Base-by-base conservation (phyloP, 2,113 vertebrate genomes). In the Pimephales promelas region DNA sequence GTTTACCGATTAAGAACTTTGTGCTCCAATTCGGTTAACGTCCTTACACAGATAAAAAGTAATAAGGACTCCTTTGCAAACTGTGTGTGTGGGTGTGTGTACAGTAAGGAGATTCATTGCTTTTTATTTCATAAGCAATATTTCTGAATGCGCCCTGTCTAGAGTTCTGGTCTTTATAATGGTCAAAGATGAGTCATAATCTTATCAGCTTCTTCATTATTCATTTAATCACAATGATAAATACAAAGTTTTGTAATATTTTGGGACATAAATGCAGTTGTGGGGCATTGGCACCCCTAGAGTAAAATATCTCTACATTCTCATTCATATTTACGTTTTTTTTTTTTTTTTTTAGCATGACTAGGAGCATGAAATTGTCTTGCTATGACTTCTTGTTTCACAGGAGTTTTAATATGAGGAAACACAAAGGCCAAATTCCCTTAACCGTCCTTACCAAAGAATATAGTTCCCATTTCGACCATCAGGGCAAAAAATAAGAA, bases 1-100 rank as follows among this genome's bases (percentile, higher is more conserved):
- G 45, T 70, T 81, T 78, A 71, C 78, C 77, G 59, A 56, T 43
- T 68, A 86, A 83, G 74, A 68, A 75, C 70, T 77, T 80, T 70
- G 62, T 43, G 28, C 8, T 40, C 82, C 34, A 61, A 28, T 84
- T 68, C 72, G 36, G 56, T 57, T 86, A 76, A 71, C 14, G 22
- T 84, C 71, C 59, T 81, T 40, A 70, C 45, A 81, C 66, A 66
- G 45, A 36, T 64, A 14, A 74, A 40, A 73, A 83, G 6, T 54
- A 36, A n/a, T 64, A 56, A n/a, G 8, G 34, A 74, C 43, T 79
- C 16, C 62, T 72, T 79, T 73, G 28, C 47, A 68, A 68, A 74
- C 28, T 49, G 47, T 49, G 47, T 4, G 14, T 49, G 47, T 49
- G 47, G 11, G 43, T 49, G 47, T 49, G 47, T 49, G 1, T 54